Conservation (phyloP, 2,113 vertebrate species). For the Sceloporus undulatus region DNA sequence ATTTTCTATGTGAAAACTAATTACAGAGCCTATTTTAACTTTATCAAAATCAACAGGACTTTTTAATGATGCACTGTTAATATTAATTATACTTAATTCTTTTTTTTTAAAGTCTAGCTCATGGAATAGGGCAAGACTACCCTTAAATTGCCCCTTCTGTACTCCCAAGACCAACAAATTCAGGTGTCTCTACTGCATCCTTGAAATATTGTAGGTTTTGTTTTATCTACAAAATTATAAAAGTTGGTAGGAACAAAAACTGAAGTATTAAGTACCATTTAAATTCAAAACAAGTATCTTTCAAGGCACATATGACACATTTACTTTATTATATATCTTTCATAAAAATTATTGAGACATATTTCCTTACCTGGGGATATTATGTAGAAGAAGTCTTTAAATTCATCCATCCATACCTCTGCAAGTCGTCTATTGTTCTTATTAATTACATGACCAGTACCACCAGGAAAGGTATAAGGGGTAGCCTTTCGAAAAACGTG, state of each 20-base stretch:
- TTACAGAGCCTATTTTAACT: background rate
- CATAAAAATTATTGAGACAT: fast-evolving
- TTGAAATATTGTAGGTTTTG: background rate
- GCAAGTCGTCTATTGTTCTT: constrained; percentile 97
- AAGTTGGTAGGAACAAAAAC: background rate
- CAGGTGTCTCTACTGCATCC: background rate
- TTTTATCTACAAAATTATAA: background rate
- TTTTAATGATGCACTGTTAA: background rate
- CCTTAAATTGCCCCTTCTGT: background rate
- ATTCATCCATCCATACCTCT: constrained; percentile 99
- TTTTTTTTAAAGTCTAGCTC: background rate
- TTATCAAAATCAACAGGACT: background rate
- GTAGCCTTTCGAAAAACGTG: constrained; percentile 98
- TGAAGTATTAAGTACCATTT: background rate
- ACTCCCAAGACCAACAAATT: no score
- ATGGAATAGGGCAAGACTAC: background rate
- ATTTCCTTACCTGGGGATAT: constrained; percentile 91
- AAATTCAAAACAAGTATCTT: fast-evolving
- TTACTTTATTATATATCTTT: fast-evolving
- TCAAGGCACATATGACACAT: fast-evolving
- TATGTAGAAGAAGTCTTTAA: constrained; percentile 99
- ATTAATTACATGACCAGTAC: constrained; percentile 98
- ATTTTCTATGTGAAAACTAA: background rate
- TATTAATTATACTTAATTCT: background rate
- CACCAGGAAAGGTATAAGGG: constrained; percentile 96